Evolutionary conservation across 2,888 invertebrate species (phyloP).

Genomic region (Leucoma salicis): DNA sequence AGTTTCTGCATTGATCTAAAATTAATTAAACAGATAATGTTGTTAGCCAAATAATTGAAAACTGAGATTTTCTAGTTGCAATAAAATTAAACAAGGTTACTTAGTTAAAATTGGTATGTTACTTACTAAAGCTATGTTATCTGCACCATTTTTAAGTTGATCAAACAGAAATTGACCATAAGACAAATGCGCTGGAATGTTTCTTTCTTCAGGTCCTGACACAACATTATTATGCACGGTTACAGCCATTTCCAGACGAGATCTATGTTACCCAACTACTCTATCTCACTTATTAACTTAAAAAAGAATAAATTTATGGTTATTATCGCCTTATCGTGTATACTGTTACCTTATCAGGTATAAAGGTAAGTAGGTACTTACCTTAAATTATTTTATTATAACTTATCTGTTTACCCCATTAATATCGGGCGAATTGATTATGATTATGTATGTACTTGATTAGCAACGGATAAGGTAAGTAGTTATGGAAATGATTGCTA

Average conservation of each 20-base stretch:
- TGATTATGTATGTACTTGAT: no score
- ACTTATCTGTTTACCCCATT: not conserved
- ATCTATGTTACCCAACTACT: constrained; percentile 1
- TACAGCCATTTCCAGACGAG: constrained; percentile 41
- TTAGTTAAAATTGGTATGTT: not conserved
- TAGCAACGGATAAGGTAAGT: not conserved
- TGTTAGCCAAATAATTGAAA: no score
- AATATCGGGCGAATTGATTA: not conserved
- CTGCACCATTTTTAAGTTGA: constrained; percentile 74
- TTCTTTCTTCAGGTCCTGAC: constrained; percentile 64
- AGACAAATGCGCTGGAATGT: constrained; percentile 72
- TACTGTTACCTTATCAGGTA: constrained; percentile 9
- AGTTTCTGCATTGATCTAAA: constrained; percentile 83
- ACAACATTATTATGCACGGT: constrained; percentile 65
- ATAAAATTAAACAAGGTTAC: no score
- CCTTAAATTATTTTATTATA: no score
- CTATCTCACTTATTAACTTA: constrained; percentile 1
- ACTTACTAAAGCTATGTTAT: constrained; percentile 74
- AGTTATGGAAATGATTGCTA: no score
- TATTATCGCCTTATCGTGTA: constrained; percentile 9
- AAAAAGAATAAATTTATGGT: constrained; percentile 11
- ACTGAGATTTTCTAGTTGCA: no score
- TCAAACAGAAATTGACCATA: constrained; percentile 80
- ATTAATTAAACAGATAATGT: no score
- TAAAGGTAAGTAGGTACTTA: constrained; percentile 8